A percentile compares a stretch with the other conserved stretches of the same genome.
phyloP scores from a whole-genome alignment of 1,140 invertebrate genomes.

The Brachionus angularis region DNA sequence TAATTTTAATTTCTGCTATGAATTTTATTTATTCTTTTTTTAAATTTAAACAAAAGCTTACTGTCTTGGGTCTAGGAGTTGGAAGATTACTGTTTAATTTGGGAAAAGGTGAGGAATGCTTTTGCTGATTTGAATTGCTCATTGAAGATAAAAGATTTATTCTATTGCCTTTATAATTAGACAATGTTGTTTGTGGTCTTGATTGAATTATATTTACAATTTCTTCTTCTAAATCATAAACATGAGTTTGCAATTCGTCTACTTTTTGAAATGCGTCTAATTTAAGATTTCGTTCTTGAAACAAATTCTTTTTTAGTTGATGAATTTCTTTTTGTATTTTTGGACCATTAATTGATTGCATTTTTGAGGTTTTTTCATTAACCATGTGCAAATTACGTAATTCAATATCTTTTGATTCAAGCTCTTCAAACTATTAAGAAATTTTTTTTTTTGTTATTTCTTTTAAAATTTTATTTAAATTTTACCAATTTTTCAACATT shows the following conservation, averaged over 20 bases:
- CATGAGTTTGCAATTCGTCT: conserved; percentile 53
- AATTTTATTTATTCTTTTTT: neutral
- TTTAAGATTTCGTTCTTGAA: conserved; percentile 51
- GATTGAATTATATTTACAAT: neutral
- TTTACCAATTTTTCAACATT: conserved; percentile 56
- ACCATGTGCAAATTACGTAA: conserved; percentile 49
- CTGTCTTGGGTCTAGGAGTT: conserved; percentile 1
- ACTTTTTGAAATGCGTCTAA: conserved; percentile 54
- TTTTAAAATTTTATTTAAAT: neutral
- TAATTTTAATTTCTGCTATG: too few species aligned
- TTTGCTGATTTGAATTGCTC: neutral
- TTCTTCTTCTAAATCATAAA: conserved; percentile 45
- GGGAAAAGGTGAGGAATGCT: conserved; percentile 22
- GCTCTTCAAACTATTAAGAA: conserved; percentile 48
- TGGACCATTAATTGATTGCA: conserved; percentile 49
- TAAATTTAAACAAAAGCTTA: conserved; percentile 5
- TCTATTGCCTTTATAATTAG: neutral
- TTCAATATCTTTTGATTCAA: conserved; percentile 50
- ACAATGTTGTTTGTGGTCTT: conserved; percentile 1
- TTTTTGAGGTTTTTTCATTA: conserved; percentile 48
- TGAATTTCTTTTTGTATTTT: conserved; percentile 51
- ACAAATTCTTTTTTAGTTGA: conserved; percentile 49
- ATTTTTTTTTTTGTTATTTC: neutral
- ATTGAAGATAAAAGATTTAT: neutral
- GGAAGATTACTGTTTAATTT: neutral